Base-by-base conservation (phyloP, 2,113 vertebrate species). In the Trochalopteron elliotii region DNA sequence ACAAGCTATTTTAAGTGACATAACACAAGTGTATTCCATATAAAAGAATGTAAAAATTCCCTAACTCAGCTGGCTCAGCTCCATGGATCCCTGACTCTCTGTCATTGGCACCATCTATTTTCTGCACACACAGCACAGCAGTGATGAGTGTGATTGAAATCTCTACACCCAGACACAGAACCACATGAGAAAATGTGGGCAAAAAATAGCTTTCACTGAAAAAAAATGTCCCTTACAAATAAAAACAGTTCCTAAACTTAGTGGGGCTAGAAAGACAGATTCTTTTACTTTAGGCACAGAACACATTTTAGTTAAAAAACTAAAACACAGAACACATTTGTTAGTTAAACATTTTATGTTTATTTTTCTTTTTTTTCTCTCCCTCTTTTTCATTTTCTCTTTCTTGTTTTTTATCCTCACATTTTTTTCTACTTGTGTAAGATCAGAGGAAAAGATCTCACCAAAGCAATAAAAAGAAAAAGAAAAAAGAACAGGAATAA, bases 81-180 rank as follows among this genome's bases (percentile, higher is more conserved):
- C 59, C 75, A 15, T 28, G 33, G 71, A 35, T 49, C 67, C 44
- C 83, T 78, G 68, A 81, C 84, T 68, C 39, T 47, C 47, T 70
- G 47, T 81, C 83, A 47, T 12, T 69, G 61, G n/a, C 93, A 96
- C 81, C 30, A 44, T 84, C 74, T 84, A 94, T 94, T 95, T 95
- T 89, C 72, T 93, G 65, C 89, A 64, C 49, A 33, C 31, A 37
- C 44, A 81, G 10, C 0, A 0, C 35, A 33, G 10, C 0, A 1
- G 69, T 69, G 91, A 87, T 91, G 87, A 87, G 87, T 95, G 87
- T 61, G 64, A 55, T 39, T 67, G 86, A 94, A 94, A 63, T 64
- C n/a, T n/a, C 67, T 70, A 15, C 55, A 64, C 23, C 33, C 30
- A 91, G 68, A 69, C 45, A 74, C 1, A 5, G 28, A 28, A 57